Evolutionary conservation across 2,888 invertebrate genomes (phyloP), one percentile per base, ranked within the genome.

Genomic region (Dichetophora obliterata): DNA sequence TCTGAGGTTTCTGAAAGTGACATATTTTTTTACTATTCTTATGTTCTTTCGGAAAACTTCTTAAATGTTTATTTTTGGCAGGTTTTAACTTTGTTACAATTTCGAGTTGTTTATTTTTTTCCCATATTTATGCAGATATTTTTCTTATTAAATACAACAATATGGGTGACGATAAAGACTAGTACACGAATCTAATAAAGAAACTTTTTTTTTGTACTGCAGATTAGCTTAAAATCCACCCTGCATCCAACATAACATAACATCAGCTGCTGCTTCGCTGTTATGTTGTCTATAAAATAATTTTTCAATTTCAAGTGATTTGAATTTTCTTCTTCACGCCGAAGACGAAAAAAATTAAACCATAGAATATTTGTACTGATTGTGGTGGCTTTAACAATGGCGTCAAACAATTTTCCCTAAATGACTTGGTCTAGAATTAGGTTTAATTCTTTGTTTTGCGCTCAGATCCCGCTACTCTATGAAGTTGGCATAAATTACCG

Each of bases 401-500:
- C n/a, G 34, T 9, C 43, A 14, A 43, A 43, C 43, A 43, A 43
- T 43, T 43, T 43, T 11, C 43, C 43, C 1, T 43, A 43, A 43
- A 43, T 43, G 14, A 22, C 16, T 72, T 54, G 68, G 31, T n/a
- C 75, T 48, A 19, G 54, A 4, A 54, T 77, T 31, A 52, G 43
- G 48, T 43, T 66, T 59, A 11, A n/a, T 50, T n/a, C 24, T 66
- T 61, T 24, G 74, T 71, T n/a, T 75, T 52, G 31, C 14, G 48
- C 72, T 14, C 22, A 61, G 74, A 31, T 48, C 61, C 74, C 37
- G 63, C 50, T 61, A 71, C 79, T 75, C 77, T 76, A 78, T 79
- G 78, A 75, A 77, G 80, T 82, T 82, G 79, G 79, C 81, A 82
- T 82, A 81, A 81, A 81, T 82, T 82, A 80, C 79, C 79, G 68